Conservation (phyloP, 2,888 invertebrate genomes). For the Lochmaea crataegi region DNA sequence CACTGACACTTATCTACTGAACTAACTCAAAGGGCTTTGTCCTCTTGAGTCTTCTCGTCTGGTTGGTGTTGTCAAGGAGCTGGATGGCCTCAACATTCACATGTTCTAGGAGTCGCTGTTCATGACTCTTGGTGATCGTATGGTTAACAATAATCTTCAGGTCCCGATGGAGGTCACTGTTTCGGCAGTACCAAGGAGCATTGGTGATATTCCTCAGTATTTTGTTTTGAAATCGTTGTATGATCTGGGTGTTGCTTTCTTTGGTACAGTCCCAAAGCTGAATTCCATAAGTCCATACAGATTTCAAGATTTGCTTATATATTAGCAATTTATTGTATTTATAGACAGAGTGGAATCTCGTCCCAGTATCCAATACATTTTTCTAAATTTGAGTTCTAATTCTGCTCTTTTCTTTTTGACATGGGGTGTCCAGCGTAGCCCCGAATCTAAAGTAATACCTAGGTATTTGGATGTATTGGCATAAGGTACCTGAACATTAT, state of each 20-base stretch:
- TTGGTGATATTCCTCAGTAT: background rate
- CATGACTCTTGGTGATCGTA: background rate
- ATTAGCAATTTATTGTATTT: slow-evolving; percentile 22
- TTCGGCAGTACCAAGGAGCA: background rate
- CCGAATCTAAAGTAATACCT: slow-evolving; percentile 34
- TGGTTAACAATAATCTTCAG: background rate
- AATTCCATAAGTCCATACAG: slow-evolving; percentile 23
- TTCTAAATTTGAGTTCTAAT: background rate
- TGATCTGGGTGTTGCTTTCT: background rate
- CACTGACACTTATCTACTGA: background rate
- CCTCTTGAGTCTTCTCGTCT: background rate
- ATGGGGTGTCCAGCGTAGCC: slow-evolving; percentile 34
- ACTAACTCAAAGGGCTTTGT: background rate
- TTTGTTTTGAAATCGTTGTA: slow-evolving; percentile 5
- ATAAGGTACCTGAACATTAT: slow-evolving; percentile 33
- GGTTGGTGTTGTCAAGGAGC: slow-evolving; percentile 10
- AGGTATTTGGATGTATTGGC: slow-evolving; percentile 40
- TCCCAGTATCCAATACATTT: slow-evolving; percentile 5
- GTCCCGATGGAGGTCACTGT: background rate
- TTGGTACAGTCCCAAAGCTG: slow-evolving; percentile 3
- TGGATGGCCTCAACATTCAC: slow-evolving; percentile 20
- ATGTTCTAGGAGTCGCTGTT: slow-evolving; percentile 1
- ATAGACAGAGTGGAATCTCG: background rate
- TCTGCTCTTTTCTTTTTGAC: slow-evolving; percentile 39
- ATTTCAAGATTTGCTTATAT: slow-evolving; percentile 15